Evolutionary conservation across 2,113 vertebrate species (phyloP), one percentile per base, ranked within the genome.

Genomic region (Polypterus bichir): DNA sequence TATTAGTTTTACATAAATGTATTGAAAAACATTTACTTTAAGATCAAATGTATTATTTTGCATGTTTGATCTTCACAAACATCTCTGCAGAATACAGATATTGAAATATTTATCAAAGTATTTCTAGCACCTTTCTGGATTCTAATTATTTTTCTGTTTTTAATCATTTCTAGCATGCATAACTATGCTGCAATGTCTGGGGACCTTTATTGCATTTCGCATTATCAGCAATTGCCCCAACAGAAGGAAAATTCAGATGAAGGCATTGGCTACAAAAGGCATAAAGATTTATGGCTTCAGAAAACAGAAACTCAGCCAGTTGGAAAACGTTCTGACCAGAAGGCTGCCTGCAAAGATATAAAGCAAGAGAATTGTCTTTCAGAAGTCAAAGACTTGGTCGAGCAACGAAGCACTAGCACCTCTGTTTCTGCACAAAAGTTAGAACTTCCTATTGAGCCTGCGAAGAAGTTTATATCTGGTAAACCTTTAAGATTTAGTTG

Each of bases 191-290:
- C 81, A 27, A 69, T 85, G 46, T 70, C 76, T 5, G 82, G 80
- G 48, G 81, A 85, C 53, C 79, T 85, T 74, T 88, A 86, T 83
- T 88, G 86, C 70, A 71, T 83, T 70, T 86, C 80, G 76, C 86
- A 88, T 76, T 87, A 83, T 78, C 69, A 80, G 73, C 83, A 87
- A 77, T 77, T 85, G 52, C 84, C 86, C 72, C 79, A 66, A 68
- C 70, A 65, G 64, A 87, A 81, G 54, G 84, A 82, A 7, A 88
- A 87, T 60, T 85, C 82, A 10, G 82, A 85, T 9, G 82, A 85
- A 57, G 84, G 79, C 11, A 85, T 86, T 9, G 84, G 85, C 65
- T 68, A 67, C n/a, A 57, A 66, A n/a, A 81, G 85, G 49, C 83
- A 86, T 72, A 81, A 86, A 69, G 70, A 71, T 63, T 72, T 62